Conservation (phyloP, 92 coral and sea anemone species). For the Umimayanthus kanabou region DNA sequence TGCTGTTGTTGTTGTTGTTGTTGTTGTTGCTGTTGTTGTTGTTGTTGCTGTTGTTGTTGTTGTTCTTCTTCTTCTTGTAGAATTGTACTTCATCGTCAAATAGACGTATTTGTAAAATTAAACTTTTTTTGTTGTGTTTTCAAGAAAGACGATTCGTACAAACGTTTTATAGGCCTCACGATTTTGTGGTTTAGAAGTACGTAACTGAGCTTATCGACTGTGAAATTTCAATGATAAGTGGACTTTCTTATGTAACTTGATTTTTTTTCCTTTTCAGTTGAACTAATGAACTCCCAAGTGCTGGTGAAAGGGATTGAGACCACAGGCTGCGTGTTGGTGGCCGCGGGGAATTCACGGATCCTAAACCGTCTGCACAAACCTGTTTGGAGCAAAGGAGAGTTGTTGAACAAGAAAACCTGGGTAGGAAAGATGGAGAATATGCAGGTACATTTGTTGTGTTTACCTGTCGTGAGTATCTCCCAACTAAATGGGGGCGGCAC, state of each 20-base stretch:
- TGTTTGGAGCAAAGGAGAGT: constrained; percentile 88
- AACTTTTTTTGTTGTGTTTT: not conserved
- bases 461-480: too few species aligned
- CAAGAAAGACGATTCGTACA: not conserved
- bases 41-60: too few species aligned
- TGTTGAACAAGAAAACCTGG: constrained; percentile 97
- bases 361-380: constrained; percentile 90
- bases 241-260: not conserved
- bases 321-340: constrained; percentile 89
- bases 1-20: too few species aligned
- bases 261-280: constrained; percentile 58
- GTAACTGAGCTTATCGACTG: not conserved
- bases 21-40: too few species aligned
- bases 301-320: constrained; percentile 92
- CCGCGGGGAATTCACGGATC: constrained; percentile 88
- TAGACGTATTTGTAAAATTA: too few species aligned
- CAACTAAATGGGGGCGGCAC: too few species aligned
- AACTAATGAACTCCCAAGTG: constrained; percentile 94
- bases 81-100: too few species aligned
- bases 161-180: too few species aligned
- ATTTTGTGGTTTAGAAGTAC: not conserved
- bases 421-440: constrained; percentile 90
- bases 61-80: too few species aligned
- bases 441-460: constrained; percentile 60
- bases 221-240: not conserved